Base-by-base conservation (phyloP, 1,140 invertebrate genomes). In the Drosophila suzukii region DNA sequence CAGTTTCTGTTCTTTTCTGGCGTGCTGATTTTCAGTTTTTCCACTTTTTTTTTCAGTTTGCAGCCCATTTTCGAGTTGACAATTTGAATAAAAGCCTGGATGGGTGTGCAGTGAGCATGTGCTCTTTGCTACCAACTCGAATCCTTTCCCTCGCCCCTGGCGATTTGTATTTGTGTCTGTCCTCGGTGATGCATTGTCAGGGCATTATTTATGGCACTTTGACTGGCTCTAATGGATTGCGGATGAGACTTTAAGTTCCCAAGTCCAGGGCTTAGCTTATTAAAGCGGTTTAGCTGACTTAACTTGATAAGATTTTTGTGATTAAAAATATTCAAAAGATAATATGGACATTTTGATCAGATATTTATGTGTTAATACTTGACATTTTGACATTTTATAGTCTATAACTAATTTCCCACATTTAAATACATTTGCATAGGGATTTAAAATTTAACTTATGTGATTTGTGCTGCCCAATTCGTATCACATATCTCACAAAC, bases 31-130 rank as follows among this genome's bases (percentile, higher is more conserved):
- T 59, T 38, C 38, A 72, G 54, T 60, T 44, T 24, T 38, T 27
- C 15, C 34, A 8, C 4, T 30, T 47, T 38, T 47, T 38, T 47
- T 30, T 30, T 24, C 32, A 20, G 12, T 17, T 27, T 75, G 54
- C 39, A 72, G 55, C 49, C 47, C 47, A 53, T 53, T 71, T 75
- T 68, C 44, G 74, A 78, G 82, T 83, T 88, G 75, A 89, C 83
- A 86, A 86, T 86, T 79, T 83, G 71, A 65, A 88, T 86, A 86
- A 86, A 86, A 86, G 83, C 43, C 53, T 15, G 41, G 34, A 24
- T 38, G 65, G 56, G 74, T 79, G 75, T 76, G 75, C 82, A 86
- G 65, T 68, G 70, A 82, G 70, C 74, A 61, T 85, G 65, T 78
- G 75, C 54, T 62, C 65, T 62, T 39, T 61, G 58, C 47, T 50